Evolutionary conservation across 1,140 invertebrate genomes (phyloP), one percentile per base, ranked within the genome.

Genomic region (Cydia pomonella): DNA sequence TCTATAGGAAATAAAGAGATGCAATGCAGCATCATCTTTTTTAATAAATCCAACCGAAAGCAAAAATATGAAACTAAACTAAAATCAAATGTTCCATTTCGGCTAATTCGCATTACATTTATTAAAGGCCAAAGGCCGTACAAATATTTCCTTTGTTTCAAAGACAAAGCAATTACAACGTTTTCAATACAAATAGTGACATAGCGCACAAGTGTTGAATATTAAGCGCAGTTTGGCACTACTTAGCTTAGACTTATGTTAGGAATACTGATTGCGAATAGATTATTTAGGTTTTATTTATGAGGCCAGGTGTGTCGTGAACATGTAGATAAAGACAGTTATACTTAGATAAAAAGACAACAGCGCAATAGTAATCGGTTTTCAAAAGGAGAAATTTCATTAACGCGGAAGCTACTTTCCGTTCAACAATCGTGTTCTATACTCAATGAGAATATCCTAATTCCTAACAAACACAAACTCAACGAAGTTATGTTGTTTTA

Each of bases 201-300:
- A 72, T 21, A 72, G 71, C n/a, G 13, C 16, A 23, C 64, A 71
- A 71, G 66, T 33, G 53, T 23, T 59, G 18, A 59, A 59, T 59
- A 23, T 59, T 59, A 59, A 59, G 10, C 53, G 18, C 53, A 59
- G 53, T 59, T 59, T 59, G 53, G 21, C 50, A 59, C 50, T 10
- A 59, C 50, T 59, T 59, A 59, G 53, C 21, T 23, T 23, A 59
- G 53, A 59, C 53, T 59, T 53, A 59, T 9, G 50, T n/a, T 21
- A 59, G 50, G 50, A 59, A 59, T 59, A 50, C 47, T n/a, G 47
- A 50, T 50, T 50, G 47, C 47, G 47, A 50, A 18, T 50, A 21
- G 21, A 23, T 23, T 23, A 23, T 3, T 59, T 23, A 21, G 9
- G 50, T 53, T 23, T 59, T 10, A 59, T 59, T 59, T 59, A 59